phyloP scores from a whole-genome alignment of 2,113 vertebrate genomes.

The Megalops atlanticus region DNA sequence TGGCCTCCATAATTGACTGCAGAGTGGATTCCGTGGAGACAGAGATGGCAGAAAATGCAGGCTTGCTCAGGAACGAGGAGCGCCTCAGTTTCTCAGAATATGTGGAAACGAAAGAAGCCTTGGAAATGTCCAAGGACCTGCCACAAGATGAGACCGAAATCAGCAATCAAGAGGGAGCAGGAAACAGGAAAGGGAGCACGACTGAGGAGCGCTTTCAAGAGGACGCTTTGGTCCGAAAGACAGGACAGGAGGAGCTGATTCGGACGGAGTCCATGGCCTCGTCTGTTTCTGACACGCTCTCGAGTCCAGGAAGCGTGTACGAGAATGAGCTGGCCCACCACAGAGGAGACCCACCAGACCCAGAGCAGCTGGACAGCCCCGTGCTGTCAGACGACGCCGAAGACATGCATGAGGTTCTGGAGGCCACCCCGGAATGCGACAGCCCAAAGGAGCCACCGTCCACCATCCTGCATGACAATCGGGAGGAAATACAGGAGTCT shows the following conservation, averaged over 20 bases:
- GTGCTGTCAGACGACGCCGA: background rate
- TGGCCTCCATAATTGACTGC: constrained; percentile 37
- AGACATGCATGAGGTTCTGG: background rate
- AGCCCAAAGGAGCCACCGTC: too few relatives aligned
- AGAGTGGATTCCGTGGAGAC: constrained; percentile 46
- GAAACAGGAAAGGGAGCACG: constrained; percentile 19
- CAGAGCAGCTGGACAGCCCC: background rate
- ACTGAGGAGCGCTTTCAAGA: constrained; percentile 28
- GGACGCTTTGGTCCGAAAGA: constrained; percentile 19
- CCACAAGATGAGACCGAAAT: background rate
- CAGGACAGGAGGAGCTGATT: constrained; percentile 11
- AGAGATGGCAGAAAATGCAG: constrained; percentile 36
- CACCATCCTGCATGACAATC: too few relatives aligned
- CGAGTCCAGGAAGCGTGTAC: constrained; percentile 25
- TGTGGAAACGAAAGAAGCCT: constrained; percentile 32
- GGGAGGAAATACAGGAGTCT: background rate
- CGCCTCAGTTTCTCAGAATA: constrained; percentile 28
- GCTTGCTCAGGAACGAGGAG: constrained; percentile 20
- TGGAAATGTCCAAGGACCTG: background rate
- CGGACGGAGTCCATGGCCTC: constrained; percentile 24
- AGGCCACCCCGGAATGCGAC: background rate
- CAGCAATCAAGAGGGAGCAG: background rate
- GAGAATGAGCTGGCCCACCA: constrained; percentile 20
- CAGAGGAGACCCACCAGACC: background rate
- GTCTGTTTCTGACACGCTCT: constrained; percentile 20